A percentile compares a stretch with the other conserved stretches of the same genome.
Conservation (phyloP, 2,888 invertebrate species). For the Meloe dianella region DNA sequence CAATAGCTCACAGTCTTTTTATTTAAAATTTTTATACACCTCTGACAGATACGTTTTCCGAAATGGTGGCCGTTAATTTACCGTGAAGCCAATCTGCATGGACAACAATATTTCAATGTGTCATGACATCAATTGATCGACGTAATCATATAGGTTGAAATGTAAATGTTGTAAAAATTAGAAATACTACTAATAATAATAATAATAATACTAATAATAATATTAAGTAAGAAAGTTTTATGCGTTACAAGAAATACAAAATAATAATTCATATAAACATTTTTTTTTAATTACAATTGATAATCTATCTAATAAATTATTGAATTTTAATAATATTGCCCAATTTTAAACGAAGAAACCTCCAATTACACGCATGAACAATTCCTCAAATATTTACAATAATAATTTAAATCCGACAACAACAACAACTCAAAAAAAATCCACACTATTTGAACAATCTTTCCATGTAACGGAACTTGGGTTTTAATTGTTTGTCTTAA, state of each 20-base stretch:
- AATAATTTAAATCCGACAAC: background rate
- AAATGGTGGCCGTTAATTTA: background rate
- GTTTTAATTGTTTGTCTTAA: conserved; percentile 28
- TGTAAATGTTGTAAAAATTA: background rate
- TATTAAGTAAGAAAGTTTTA: background rate
- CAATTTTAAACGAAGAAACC: conserved; percentile 7
- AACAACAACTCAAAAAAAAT: conserved; percentile 2
- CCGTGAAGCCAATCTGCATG: background rate
- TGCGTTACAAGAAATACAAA: background rate
- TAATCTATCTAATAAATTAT: conserved; percentile 12
- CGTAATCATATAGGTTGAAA: background rate
- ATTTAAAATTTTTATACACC: background rate
- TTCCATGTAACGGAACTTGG: conserved; percentile 20
- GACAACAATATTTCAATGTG: conserved; percentile 3
- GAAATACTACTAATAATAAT: too few relatives aligned
- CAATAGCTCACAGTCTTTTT: background rate
- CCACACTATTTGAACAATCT: conserved; percentile 17
- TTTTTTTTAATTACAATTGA: conserved; percentile 9
- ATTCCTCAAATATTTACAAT: background rate
- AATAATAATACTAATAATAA: too few relatives aligned
- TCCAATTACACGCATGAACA: background rate
- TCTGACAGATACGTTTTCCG: background rate
- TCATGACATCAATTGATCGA: conserved; percentile 11
- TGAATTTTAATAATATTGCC: conserved; percentile 1
- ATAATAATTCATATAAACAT: background rate